Base-by-base conservation (phyloP, 2,797 vertebrate genomes). In the Clarias laeviceps region DNA sequence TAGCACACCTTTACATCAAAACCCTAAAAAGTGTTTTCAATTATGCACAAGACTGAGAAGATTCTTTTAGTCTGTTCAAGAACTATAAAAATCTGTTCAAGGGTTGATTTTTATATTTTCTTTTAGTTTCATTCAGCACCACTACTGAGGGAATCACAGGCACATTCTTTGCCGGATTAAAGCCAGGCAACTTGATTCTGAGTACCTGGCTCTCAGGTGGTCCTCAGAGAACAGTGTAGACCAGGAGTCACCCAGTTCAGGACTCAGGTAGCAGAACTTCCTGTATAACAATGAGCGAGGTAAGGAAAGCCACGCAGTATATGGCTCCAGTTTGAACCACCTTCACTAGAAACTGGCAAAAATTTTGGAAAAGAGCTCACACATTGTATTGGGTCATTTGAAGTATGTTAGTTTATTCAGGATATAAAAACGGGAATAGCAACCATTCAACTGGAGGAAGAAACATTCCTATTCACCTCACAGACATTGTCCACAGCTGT, bases 141-240 rank as follows among this genome's bases (percentile, higher is more conserved):
- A 56, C 59, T 45, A 50, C 17, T 24, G 82, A 56, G 37, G 64
- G 15, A 82, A 77, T 70, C 73, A 82, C 82, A 86, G 72, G 83
- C 76, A 85, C 86, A 91, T 87, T 88, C 86, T 86, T 88, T 72
- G 56, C 66, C 56, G 84, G 88, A 90, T 86, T 88, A 90, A 81
- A 87, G 78, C 65, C 79, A 57, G 84, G 88, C 84, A 86, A 91
- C 82, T 84, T 84, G 89, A 90, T 84, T 90, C 87, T 68, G 61
- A 80, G 74, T 80, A n/a, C 65, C 77, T 57, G 29, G 89, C 77
- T 88, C 84, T 89, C 85, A 82, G 87, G 85, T 90, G 89, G 82
- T 86, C 89, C 62, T 62, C 54, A 32, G 56, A 87, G 84, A 90
- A 80, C 73, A 74, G 76, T 59, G 74, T 70, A 72, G 84, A 84